These are phyloP conservation scores for Urocolius indicus DNA, from an alignment of 2,113 vertebrate genomes.

Conservation along the genomic window DNA sequence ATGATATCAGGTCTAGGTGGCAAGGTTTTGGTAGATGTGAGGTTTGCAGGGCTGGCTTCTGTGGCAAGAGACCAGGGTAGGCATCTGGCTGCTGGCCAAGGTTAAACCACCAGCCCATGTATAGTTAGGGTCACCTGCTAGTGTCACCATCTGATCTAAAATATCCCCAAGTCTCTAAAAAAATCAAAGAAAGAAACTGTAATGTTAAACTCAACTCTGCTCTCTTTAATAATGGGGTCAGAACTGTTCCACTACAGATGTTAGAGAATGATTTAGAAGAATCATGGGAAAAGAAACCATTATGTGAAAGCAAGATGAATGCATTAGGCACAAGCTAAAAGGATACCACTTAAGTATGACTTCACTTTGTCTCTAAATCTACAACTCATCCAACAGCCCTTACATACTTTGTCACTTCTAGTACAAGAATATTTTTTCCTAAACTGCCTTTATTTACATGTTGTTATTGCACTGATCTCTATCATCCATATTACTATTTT, in stretches of 20 bases:
- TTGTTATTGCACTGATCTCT: background rate
- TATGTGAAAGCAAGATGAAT: background rate
- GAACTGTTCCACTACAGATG: background rate
- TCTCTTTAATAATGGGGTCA: background rate
- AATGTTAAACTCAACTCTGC: background rate
- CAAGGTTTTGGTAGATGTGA: background rate
- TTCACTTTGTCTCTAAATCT: background rate
- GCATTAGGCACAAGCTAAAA: background rate
- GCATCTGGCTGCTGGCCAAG: background rate
- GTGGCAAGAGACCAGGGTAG: background rate
- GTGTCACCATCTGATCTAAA: background rate
- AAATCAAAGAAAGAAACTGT: constrained; percentile 6
- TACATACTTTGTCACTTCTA: background rate
- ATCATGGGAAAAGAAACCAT: background rate
- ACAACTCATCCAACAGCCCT: background rate
- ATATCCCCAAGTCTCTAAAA: background rate
- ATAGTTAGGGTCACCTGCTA: background rate
- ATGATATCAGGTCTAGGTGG: background rate
- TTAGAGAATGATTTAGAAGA: background rate
- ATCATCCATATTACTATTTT: background rate
- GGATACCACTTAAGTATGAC: background rate
- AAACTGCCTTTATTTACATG: background rate
- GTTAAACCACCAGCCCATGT: background rate
- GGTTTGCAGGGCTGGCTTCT: background rate
- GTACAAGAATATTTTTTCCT: background rate